Base-by-base conservation (phyloP, 2,797 vertebrate genomes). In the Zenarchopterus dispar region DNA sequence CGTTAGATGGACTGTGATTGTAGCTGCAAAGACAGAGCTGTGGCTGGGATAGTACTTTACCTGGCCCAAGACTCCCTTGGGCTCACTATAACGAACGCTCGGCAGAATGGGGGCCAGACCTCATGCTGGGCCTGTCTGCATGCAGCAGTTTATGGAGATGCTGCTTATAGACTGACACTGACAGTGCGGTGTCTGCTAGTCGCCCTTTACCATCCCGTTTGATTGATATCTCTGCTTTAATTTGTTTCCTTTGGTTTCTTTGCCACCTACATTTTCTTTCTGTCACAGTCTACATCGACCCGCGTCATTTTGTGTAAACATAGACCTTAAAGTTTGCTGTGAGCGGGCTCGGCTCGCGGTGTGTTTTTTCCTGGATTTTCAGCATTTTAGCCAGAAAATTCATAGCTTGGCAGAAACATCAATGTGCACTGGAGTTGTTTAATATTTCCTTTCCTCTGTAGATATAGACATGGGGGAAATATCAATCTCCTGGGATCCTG, bases 31-130 rank as follows among this genome's bases (percentile, higher is more conserved):
- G 88, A 85, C 86, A 70, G 81, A 74, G 44, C 65, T 10, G 73
- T 60, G 77, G 75, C 89, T 92, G 88, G 88, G 80, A 90, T 89
- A 86, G 81, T 91, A 92, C 89, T 93, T 91, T 85, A 86, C 83
- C 81, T 77, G 72, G 78, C 79, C 77, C 80, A 75, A 74, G 65
- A 62, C 74, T 90, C 88, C 84, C 88, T 39, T 61, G 90, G 80
- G 90, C 64, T 80, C 82, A 61, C 88, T 84, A 84, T 81, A 88
- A 72, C 74, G 76, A 82, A 70, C n/a, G 6, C 78, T 80, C 74
- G 71, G 60, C 76, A 81, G 81, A 83, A 68, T 69, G 55, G 45
- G 66, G 67, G 73, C 81, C 58, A 58, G 75, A 80, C 77, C 82
- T 75, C 91, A 81, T 39, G 84, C 90, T 90, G 89, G 70, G 85